Percentiles rank a stretch among this genome's conserved stretches.
Conservation (phyloP, 2,113 vertebrate genomes). For the Theristicus caerulescens region DNA sequence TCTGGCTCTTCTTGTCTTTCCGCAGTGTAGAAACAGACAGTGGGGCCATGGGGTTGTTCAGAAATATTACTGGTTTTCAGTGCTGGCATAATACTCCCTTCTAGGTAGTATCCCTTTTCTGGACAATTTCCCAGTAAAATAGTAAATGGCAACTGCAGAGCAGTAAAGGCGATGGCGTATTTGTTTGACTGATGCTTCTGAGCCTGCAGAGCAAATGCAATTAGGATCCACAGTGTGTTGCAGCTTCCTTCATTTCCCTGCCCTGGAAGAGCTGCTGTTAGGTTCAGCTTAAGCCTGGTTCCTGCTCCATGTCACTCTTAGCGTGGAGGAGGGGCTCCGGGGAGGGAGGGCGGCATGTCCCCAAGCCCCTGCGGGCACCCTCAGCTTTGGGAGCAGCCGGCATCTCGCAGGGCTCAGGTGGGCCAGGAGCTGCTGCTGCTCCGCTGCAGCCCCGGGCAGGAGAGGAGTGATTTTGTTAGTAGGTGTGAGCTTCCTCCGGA, state of each 20-base stretch:
- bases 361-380: neutral
- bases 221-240: slow-evolving; percentile 21
- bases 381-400: neutral
- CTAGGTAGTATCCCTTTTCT: slow-evolving; percentile 50
- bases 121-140: slow-evolving; percentile 57
- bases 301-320: neutral
- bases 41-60: slow-evolving; percentile 12
- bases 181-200: slow-evolving; percentile 36
- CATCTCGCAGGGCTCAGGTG: neutral
- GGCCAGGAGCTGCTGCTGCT: neutral
- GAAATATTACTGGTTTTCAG: slow-evolving; percentile 46
- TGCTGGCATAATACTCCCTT: slow-evolving; percentile 34
- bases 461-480: neutral
- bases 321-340: neutral
- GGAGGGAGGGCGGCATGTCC: neutral
- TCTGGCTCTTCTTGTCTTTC: neutral
- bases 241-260: neutral
- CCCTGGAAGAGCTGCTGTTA: neutral
- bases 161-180: neutral
- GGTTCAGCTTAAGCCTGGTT: neutral
- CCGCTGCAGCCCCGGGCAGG: neutral
- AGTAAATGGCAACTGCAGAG: slow-evolving; percentile 60
- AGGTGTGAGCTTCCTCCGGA: neutral
- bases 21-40: neutral
- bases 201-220: slow-evolving; percentile 47